A percentile compares a stretch with the other conserved stretches of the same genome.
Conservation (phyloP, 2,113 vertebrate genomes). For the Semnornis frantzii region DNA sequence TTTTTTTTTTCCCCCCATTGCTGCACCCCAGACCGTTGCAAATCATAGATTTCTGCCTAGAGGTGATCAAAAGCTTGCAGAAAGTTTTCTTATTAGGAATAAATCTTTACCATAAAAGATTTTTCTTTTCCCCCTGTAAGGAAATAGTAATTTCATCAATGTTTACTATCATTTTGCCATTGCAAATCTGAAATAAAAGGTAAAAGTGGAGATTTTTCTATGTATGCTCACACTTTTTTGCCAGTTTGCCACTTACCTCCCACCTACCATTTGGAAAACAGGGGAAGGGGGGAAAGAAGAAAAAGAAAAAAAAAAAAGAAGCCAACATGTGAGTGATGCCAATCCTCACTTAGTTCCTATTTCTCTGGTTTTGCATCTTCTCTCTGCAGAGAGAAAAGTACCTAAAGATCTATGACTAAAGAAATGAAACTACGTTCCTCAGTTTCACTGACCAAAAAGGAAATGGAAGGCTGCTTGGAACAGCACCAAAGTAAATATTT, state of each 20-base stretch:
- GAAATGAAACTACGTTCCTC: not conserved
- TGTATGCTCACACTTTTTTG: slow-evolving; percentile 60
- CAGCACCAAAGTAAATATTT: not conserved
- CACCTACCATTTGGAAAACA: slow-evolving; percentile 64
- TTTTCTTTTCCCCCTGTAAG: not conserved
- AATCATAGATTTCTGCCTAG: not conserved
- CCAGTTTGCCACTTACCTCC: slow-evolving; percentile 65
- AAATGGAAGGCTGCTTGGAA: not conserved
- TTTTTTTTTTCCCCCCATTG: not conserved
- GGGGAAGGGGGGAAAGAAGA: too few species aligned
- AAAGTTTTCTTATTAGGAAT: not conserved
- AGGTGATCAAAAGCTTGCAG: not conserved
- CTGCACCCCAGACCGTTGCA: not conserved
- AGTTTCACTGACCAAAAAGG: not conserved
- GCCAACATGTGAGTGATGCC: slow-evolving; percentile 15
- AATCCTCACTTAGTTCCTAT: slow-evolving; percentile 35
- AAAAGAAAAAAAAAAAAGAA: not conserved
- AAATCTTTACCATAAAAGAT: not conserved
- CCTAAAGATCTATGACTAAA: not conserved
- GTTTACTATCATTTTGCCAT: slow-evolving; percentile 47
- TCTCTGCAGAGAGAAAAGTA: not conserved
- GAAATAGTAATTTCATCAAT: not conserved
- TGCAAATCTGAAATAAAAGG: slow-evolving; percentile 55
- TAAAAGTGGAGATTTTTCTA: slow-evolving; percentile 30
- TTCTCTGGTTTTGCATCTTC: not conserved